Percentiles rank a stretch among this genome's conserved stretches.
Evolutionary conservation across 2,888 invertebrate species (phyloP).

Genomic region (Pristionchus maxplancki): DNA sequence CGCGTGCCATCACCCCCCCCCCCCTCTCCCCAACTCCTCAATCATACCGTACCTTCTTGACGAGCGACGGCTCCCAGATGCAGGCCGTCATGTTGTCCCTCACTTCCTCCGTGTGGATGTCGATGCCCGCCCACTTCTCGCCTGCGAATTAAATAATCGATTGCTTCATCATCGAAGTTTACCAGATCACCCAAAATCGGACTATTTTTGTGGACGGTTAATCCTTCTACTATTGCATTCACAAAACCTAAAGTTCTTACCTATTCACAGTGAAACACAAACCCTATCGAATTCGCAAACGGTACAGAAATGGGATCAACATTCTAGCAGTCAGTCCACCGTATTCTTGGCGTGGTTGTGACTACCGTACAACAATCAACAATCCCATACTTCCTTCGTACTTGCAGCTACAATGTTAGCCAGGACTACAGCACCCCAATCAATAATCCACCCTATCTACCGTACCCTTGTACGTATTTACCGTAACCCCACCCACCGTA

Average conservation of each 20-base stretch:
- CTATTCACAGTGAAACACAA: neutral
- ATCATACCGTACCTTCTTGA: conserved; percentile 84
- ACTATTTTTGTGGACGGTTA: too few species aligned
- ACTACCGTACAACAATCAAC: too few species aligned
- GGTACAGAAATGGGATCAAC: neutral
- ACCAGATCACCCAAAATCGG: too few species aligned
- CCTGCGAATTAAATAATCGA: conserved; percentile 54
- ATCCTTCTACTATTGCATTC: too few species aligned
- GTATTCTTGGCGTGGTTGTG: conserved; percentile 91
- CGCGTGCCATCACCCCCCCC: neutral
- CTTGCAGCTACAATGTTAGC: too few species aligned
- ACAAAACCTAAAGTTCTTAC: too few species aligned
- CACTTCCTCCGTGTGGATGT: conserved; percentile 93
- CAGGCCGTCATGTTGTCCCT: conserved; percentile 92
- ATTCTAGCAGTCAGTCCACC: neutral
- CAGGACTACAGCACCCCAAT: too few species aligned
- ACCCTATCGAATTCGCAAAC: neutral
- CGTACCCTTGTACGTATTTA: too few species aligned
- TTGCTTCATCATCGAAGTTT: neutral
- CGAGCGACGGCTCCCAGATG: conserved; percentile 97
- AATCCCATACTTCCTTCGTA: too few species aligned
- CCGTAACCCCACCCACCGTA: too few species aligned
- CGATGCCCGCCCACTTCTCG: conserved; percentile 89
- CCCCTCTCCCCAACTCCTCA: neutral
- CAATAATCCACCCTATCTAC: too few species aligned